Conservation (phyloP, 2,888 invertebrate genomes). For the Tetragonula carbonaria region DNA sequence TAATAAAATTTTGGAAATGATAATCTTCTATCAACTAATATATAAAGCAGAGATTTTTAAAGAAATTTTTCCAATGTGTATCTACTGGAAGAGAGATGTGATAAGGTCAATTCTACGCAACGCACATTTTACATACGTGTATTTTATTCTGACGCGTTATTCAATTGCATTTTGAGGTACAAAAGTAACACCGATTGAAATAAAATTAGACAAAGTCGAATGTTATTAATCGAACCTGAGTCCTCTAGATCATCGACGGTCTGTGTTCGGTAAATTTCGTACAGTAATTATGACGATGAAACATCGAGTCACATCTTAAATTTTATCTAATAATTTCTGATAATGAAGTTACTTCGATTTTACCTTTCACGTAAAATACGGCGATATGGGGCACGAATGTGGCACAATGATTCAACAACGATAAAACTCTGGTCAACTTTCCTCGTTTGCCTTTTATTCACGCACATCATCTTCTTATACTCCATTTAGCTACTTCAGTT, state of each 20-base stretch:
- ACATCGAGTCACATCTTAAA: constrained; percentile 58
- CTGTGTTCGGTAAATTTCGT: constrained; percentile 21
- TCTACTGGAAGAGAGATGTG: constrained; percentile 3
- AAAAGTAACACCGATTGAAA: neutral
- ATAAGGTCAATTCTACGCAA: neutral
- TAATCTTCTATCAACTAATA: constrained; percentile 2
- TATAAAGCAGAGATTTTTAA: constrained; percentile 6
- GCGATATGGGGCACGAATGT: constrained; percentile 78
- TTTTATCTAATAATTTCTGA: constrained; percentile 57
- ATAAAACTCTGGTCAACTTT: constrained; percentile 69
- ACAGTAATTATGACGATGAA: constrained; percentile 45
- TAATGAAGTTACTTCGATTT: constrained; percentile 66
- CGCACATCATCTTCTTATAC: constrained; percentile 48
- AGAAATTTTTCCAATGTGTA: neutral
- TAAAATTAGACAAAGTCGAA: constrained; percentile 18
- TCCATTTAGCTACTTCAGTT: constrained; percentile 55
- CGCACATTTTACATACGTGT: neutral
- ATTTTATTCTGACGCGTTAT: neutral
- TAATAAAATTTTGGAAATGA: constrained; percentile 17
- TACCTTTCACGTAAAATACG: constrained; percentile 65
- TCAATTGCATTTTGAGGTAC: neutral
- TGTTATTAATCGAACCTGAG: constrained; percentile 4
- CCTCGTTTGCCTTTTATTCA: constrained; percentile 45
- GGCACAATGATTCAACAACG: constrained; percentile 77
- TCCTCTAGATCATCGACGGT: constrained; percentile 36